phyloP scores from a whole-genome alignment of 35 echinoderm and acorn worm genomes.

The Ptychodera flava region DNA sequence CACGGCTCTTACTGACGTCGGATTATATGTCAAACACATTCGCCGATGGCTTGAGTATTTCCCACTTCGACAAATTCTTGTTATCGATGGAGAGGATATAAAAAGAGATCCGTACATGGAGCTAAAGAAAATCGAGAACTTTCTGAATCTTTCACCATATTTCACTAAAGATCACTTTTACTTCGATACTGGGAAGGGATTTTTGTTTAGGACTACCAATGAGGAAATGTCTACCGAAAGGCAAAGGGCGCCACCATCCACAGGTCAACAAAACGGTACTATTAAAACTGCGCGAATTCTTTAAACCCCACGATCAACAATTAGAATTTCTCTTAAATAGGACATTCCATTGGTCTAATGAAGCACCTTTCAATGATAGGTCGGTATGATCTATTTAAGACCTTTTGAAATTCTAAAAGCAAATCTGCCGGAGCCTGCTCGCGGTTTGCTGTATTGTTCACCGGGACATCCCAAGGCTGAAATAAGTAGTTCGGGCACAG shows the following conservation, averaged over 20 bases:
- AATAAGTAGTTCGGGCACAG: no score
- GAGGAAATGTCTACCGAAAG: neutral
- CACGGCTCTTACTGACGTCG: no score
- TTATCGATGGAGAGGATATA: slow-evolving; percentile 1
- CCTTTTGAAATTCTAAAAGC: no score
- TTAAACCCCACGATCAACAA: slow-evolving; percentile 60
- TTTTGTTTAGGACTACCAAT: neutral
- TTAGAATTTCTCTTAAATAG: no score
- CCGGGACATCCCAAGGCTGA: no score
- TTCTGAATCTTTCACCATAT: neutral
- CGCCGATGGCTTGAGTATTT: slow-evolving; percentile 8
- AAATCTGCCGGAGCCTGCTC: no score
- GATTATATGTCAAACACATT: neutral
- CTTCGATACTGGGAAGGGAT: neutral
- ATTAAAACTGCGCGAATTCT: slow-evolving; percentile 40
- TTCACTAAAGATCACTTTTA: slow-evolving; percentile 8
- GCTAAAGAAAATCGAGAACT: neutral
- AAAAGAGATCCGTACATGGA: neutral
- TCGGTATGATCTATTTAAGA: no score
- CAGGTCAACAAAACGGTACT: slow-evolving; percentile 27
- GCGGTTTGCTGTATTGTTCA: no score
- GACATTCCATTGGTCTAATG: no score
- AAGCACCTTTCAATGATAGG: no score
- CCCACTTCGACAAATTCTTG: neutral
- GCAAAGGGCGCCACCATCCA: neutral